phyloP scores from a whole-genome alignment of 2,888 invertebrate species.

The Baccha elongata region DNA sequence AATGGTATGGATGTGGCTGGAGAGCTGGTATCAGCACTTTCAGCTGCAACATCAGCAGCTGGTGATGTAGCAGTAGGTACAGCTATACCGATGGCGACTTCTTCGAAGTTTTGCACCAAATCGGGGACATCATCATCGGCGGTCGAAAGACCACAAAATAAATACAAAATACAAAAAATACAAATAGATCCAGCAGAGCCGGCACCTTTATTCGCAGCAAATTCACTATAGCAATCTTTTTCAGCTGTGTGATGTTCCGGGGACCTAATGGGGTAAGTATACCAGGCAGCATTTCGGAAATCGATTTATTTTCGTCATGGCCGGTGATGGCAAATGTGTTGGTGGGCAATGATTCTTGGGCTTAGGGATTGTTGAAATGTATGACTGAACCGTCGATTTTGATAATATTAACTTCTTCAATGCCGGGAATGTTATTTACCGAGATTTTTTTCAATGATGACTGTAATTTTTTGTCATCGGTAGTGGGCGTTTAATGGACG shows the following conservation, averaged over 20 bases:
- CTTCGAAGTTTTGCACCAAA: constrained; percentile 98
- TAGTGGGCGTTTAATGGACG: constrained; percentile 91
- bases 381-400: constrained; percentile 99
- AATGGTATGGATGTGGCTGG: constrained; percentile 61
- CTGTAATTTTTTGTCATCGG: constrained; percentile 99
- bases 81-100: constrained; percentile 85
- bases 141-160: constrained; percentile 82
- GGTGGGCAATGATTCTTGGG: constrained; percentile 98
- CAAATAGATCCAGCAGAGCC: constrained; percentile 84
- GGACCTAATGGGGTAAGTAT: constrained; percentile 98
- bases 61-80: constrained; percentile 22
- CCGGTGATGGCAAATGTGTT: constrained; percentile 99
- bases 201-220: constrained; percentile 86
- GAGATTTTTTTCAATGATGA: constrained; percentile 98
- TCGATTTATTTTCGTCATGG: constrained; percentile 97
- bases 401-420: constrained; percentile 99
- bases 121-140: constrained; percentile 97
- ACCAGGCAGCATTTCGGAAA: constrained; percentile 99
- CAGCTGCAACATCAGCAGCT: constrained; percentile 30
- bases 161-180: no score
- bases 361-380: constrained; percentile 99
- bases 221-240: constrained; percentile 83
- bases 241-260: constrained; percentile 97
- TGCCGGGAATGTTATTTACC: constrained; percentile 99
- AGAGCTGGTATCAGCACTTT: constrained; percentile 57